phyloP scores from a whole-genome alignment of 2,113 vertebrate species.

The Xenopus tropicalis region DNA sequence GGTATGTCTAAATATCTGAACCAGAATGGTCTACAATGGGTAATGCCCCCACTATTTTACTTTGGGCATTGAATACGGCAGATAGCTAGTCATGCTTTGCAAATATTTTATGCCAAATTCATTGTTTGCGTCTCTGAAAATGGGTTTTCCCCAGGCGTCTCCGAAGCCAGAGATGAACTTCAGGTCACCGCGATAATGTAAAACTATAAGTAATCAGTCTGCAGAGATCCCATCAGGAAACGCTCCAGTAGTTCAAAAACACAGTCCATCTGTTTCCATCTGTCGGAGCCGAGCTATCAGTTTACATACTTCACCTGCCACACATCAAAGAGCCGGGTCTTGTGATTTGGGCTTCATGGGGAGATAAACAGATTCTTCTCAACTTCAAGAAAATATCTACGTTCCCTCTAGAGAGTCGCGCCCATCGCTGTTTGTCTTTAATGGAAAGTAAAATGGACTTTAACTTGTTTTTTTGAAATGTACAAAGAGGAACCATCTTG shows the following conservation, averaged over 20 bases:
- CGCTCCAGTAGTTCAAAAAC: conserved; percentile 29
- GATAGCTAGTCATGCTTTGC: too few relatives aligned
- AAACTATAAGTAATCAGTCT: conserved; percentile 25
- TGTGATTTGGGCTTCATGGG: conserved; percentile 18
- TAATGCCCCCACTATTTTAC: too few relatives aligned
- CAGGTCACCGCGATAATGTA: conserved; percentile 7
- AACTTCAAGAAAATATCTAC: too few relatives aligned
- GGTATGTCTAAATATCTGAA: too few relatives aligned
- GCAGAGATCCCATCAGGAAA: conserved; percentile 30
- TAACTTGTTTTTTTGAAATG: neutral
- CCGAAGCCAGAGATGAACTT: neutral
- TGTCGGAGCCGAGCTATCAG: neutral
- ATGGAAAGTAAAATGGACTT: conserved; percentile 8
- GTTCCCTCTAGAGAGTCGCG: too few relatives aligned
- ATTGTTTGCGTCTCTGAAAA: too few relatives aligned
- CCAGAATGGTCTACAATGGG: too few relatives aligned
- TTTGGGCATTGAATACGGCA: too few relatives aligned
- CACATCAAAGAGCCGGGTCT: conserved; percentile 18
- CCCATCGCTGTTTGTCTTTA: neutral
- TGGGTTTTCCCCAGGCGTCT: neutral
- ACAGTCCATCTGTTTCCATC: conserved; percentile 35
- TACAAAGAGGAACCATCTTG: neutral
- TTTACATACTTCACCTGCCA: conserved; percentile 37
- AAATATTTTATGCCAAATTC: too few relatives aligned
- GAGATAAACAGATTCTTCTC: too few relatives aligned